A percentile compares a stretch with the other conserved stretches of the same genome.
Conservation (phyloP, 2,797 vertebrate species). For the Brotula barbata region DNA sequence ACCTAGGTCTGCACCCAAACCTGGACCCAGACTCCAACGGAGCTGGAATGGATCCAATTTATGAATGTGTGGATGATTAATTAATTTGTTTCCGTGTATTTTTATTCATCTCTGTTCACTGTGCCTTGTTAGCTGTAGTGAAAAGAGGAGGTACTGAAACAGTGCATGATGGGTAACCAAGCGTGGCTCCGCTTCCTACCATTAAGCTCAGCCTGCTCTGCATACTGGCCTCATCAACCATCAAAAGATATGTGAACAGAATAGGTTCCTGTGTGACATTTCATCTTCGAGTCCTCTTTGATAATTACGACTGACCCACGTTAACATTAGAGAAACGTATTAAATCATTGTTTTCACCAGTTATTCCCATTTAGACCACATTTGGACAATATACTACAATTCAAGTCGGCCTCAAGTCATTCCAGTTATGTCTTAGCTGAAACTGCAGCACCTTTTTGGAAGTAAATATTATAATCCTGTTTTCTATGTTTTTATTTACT, state of each 20-base stretch:
- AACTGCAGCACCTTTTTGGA: conserved; percentile 48
- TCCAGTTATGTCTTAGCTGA: conserved; percentile 22
- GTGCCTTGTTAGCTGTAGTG: conserved; percentile 73
- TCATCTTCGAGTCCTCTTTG: too few species aligned
- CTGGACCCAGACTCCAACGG: conserved; percentile 31
- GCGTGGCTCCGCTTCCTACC: conserved; percentile 40
- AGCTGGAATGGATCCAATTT: conserved; percentile 51
- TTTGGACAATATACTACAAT: conserved; percentile 14
- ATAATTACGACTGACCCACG: too few species aligned
- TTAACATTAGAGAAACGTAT: neutral
- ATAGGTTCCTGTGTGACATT: too few species aligned
- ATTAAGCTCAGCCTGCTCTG: conserved; percentile 56
- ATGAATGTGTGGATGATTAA: conserved; percentile 35
- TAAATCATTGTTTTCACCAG: conserved; percentile 1
- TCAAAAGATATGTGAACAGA: too few species aligned
- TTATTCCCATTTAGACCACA: conserved; percentile 4
- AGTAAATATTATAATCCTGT: conserved; percentile 14
- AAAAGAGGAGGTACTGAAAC: conserved; percentile 48
- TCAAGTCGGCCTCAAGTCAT: conserved; percentile 12
- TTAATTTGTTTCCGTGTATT: conserved; percentile 26
- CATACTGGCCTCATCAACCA: conserved; percentile 31
- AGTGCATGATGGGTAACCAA: conserved; percentile 46
- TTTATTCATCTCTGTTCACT: conserved; percentile 49
- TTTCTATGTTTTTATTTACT: conserved; percentile 45
- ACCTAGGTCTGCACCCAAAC: conserved; percentile 29